Conservation (phyloP, 2,797 vertebrate species). For the Phyllotis vaccarum region DNA sequence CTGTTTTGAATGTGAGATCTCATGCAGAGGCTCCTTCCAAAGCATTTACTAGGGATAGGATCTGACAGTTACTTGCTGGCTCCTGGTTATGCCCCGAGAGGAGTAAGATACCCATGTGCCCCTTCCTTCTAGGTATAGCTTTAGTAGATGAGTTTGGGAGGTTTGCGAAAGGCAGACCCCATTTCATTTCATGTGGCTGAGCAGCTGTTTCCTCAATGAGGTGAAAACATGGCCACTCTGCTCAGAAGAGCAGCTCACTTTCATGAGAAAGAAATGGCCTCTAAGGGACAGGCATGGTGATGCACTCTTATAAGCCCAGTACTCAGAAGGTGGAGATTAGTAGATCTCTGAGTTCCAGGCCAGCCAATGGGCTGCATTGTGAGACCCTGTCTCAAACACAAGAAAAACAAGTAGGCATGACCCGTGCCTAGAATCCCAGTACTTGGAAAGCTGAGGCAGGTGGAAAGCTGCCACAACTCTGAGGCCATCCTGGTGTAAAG, state of each 20-base stretch:
- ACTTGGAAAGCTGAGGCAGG: neutral
- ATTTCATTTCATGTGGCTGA: neutral
- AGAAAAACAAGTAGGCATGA: neutral
- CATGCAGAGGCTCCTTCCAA: accelerated
- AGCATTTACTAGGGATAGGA: accelerated
- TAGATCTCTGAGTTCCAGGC: neutral
- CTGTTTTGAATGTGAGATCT: neutral
- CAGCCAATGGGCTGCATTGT: neutral
- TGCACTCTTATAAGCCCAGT: neutral
- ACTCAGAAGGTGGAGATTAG: neutral
- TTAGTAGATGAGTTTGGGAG: too few relatives aligned
- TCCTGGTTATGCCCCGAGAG: neutral
- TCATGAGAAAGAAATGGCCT: neutral
- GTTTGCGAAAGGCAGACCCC: accelerated
- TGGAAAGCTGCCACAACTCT: neutral
- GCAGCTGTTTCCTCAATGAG: neutral
- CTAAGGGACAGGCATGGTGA: neutral
- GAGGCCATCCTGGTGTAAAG: neutral
- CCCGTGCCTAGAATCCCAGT: neutral
- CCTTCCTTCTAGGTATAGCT: neutral
- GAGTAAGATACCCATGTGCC: neutral
- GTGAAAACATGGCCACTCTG: accelerated
- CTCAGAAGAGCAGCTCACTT: neutral
- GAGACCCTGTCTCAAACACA: neutral
- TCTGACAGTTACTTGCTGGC: neutral